Conservation (phyloP, 2,113 vertebrate species). For the Lepisosteus oculatus region DNA sequence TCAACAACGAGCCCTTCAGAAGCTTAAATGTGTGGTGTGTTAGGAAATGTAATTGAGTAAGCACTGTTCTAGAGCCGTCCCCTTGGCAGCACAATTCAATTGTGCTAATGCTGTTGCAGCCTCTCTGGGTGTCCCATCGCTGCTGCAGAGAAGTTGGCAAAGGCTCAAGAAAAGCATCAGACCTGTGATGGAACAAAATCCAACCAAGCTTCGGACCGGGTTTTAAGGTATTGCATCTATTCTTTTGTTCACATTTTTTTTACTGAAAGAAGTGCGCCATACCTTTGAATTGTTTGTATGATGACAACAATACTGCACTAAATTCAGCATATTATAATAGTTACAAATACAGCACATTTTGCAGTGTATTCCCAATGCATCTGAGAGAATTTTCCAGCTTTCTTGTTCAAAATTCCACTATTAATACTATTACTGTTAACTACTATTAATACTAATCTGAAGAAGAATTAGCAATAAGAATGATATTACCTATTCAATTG, state of each 20-base stretch:
- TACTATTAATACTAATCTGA: no score
- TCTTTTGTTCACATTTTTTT: conserved; percentile 28
- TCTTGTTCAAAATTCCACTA: no score
- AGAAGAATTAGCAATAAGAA: no score
- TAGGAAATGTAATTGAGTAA: not conserved
- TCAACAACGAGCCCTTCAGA: not conserved
- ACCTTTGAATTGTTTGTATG: not conserved
- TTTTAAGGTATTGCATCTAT: conserved; percentile 87
- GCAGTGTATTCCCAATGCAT: no score
- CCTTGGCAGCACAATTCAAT: conserved; percentile 16
- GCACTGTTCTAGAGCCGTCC: not conserved
- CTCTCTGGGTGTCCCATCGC: conserved; percentile 98
- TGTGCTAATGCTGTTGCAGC: conserved; percentile 68
- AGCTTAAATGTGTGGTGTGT: not conserved
- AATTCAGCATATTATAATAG: not conserved
- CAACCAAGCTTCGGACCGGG: conserved; percentile 92
- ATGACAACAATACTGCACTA: not conserved
- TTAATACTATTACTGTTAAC: no score
- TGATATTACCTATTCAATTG: no score
- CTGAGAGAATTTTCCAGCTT: no score
- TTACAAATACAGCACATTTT: no score
- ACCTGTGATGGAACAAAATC: conserved; percentile 89
- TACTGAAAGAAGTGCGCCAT: not conserved
- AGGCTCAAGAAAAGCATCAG: conserved; percentile 97
- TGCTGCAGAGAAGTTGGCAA: conserved; percentile 96